Percentiles rank a stretch among this genome's conserved stretches.
These are phyloP conservation scores for Origma solitaria DNA, from an alignment of 2,113 vertebrate genomes.

Conservation along the genomic window DNA sequence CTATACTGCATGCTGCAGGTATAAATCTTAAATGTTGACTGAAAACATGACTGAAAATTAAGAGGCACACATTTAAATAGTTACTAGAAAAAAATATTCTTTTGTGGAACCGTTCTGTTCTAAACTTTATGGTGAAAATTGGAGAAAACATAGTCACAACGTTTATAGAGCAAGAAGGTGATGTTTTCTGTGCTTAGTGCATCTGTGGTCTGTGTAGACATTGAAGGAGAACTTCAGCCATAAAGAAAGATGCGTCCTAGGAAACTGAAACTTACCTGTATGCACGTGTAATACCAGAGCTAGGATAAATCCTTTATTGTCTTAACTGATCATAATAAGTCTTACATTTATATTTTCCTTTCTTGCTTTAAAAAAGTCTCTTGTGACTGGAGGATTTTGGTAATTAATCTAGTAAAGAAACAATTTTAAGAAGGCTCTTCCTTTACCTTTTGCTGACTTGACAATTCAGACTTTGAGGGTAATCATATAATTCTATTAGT, in stretches of 20 bases:
- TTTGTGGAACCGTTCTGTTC: background rate
- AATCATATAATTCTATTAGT: background rate
- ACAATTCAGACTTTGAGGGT: background rate
- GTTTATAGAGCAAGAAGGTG: background rate
- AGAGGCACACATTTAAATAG: background rate
- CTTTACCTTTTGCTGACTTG: background rate
- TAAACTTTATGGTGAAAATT: background rate
- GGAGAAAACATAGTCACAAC: background rate
- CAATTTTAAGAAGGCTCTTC: background rate
- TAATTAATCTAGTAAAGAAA: background rate
- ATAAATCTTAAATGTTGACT: background rate
- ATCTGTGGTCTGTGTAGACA: background rate
- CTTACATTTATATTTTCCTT: background rate
- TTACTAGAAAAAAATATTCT: background rate
- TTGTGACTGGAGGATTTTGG: background rate
- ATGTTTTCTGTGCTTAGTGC: background rate
- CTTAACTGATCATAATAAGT: background rate
- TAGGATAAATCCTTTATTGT: background rate
- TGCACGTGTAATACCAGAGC: background rate
- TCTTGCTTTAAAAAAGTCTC: background rate
- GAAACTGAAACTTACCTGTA: background rate
- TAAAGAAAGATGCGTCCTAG: background rate
- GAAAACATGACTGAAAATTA: background rate
- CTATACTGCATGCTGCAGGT: background rate
- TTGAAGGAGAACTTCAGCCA: background rate